Base-by-base conservation (phyloP, 2,797 vertebrate genomes). In the Chiropotes sagulatus region DNA sequence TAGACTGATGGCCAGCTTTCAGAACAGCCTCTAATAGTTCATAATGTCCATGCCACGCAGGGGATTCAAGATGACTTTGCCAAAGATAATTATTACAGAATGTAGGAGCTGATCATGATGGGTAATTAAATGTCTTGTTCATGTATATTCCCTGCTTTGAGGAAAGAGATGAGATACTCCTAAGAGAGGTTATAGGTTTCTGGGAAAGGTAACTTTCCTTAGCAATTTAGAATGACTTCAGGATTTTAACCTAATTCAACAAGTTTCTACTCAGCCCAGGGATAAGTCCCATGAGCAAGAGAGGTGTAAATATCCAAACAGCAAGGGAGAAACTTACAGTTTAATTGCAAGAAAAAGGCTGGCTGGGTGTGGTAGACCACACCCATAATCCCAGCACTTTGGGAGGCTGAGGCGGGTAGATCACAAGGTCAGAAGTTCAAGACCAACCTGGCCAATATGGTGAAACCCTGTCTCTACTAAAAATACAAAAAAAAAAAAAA, bases 41-140 rank as follows among this genome's bases (percentile, higher is more conserved):
- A 28, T 95, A 95, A 96, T 97, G 94, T 78, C 94, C 67, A n/a
- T 30, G 52, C 88, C 57, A 82, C 95, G 91, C 91, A 48, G 41
- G 93, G 91, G 96, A 96, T 72, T 97, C 78, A 82, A 82, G 67
- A 95, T 92, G 93, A 95, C 93, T 96, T 88, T 9, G 19, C 88
- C 81, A 93, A 86, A 96, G 96, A 97, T 95, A 88, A 97, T 97
- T 92, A 97, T 96, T 97, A 96, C 52, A 98, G 97, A 96, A 96
- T 96, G 96, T 90, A 93, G 93, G 82, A 86, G 41, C 72, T 95
- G 85, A 94, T 95, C 52, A 79, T 52, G 81, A 95, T 52, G 48
- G 82, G 85, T 97, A 97, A 98, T 97, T 96, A 92, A 96, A 97
- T 70, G 78, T 96, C 96, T 95, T 85, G 19, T 81, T 95, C 94